phyloP scores from a whole-genome alignment of 2,113 vertebrate genomes.

The Mastomys natalensis region DNA sequence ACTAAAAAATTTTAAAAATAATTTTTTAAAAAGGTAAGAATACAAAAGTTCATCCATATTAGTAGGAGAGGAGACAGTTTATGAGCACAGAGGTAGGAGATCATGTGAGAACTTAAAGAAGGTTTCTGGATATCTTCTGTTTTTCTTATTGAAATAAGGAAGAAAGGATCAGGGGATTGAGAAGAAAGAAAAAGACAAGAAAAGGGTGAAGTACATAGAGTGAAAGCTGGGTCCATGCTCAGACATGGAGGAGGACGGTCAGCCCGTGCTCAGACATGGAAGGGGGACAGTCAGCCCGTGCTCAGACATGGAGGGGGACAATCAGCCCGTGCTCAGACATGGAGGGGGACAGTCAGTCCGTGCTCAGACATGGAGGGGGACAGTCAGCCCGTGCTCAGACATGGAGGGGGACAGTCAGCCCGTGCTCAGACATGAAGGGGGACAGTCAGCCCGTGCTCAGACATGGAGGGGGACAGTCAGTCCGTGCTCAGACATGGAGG shows the following conservation, averaged over 20 bases:
- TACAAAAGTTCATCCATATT: background rate
- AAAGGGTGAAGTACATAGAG: background rate
- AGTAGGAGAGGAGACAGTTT: background rate
- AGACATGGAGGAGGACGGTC: too few relatives aligned
- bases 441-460: too few relatives aligned
- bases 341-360: background rate
- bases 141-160: background rate
- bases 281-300: too few relatives aligned
- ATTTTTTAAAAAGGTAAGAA: background rate
- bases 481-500: too few relatives aligned
- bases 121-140: background rate
- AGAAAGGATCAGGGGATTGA: background rate
- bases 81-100: background rate
- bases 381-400: too few relatives aligned
- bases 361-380: too few relatives aligned
- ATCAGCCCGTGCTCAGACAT: too few relatives aligned
- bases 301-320: too few relatives aligned
- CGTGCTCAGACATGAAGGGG: too few relatives aligned
- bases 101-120: background rate
- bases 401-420: too few relatives aligned
- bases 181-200: constrained; percentile 28
- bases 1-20: too few relatives aligned
- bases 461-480: too few relatives aligned
- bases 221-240: background rate
- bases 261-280: background rate